phyloP scores from a whole-genome alignment of 2,113 vertebrate genomes.

The Apodemus speciosus region DNA sequence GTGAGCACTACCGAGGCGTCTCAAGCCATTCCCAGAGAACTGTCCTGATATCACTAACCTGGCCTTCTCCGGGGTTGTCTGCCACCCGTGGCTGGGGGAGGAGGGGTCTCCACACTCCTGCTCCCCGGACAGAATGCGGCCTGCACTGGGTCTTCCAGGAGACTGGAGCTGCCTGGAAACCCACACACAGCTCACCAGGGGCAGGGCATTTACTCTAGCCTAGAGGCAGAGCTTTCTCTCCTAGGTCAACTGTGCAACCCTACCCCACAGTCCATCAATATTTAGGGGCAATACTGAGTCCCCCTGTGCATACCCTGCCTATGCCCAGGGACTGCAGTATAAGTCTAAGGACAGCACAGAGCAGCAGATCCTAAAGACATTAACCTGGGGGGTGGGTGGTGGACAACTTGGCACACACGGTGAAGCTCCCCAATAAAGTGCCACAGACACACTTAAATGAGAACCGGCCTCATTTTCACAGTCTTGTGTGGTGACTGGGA shows the following conservation, averaged over 20 bases:
- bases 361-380: background rate
- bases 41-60: accelerated
- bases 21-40: background rate
- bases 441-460: background rate
- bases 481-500: accelerated
- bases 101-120: background rate
- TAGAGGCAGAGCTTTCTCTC: background rate
- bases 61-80: background rate
- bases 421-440: accelerated
- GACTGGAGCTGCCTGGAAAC: background rate
- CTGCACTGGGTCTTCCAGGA: background rate
- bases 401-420: background rate
- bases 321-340: background rate
- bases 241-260: too few relatives aligned
- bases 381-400: too few relatives aligned
- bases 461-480: background rate
- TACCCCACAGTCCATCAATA: accelerated
- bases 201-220: background rate
- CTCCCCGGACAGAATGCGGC: background rate
- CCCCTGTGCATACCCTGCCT: background rate
- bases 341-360: background rate
- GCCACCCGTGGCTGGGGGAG: too few relatives aligned
- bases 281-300: background rate
- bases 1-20: accelerated
- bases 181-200: too few relatives aligned